phyloP scores from a whole-genome alignment of 92 coral and sea anemone genomes.

The Actinernus sp. region DNA sequence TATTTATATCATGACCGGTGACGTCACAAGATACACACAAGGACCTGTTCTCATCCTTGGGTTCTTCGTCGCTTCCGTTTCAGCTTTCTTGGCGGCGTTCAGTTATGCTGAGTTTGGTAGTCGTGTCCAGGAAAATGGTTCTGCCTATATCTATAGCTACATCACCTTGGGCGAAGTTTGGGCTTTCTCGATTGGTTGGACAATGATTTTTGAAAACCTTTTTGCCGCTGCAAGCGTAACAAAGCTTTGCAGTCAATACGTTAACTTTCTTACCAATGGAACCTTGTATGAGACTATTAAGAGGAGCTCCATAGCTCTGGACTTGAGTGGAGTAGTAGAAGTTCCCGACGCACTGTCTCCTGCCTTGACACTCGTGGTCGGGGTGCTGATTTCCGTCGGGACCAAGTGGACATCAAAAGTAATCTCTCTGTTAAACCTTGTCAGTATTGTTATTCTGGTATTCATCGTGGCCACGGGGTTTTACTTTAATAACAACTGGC shows the following conservation, averaged over 20 bases:
- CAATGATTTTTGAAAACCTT: constrained; percentile 31
- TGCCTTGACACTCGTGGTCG: constrained; percentile 5
- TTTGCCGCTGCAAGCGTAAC: constrained; percentile 39
- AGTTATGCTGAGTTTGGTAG: constrained; percentile 77
- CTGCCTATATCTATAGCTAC: constrained; percentile 61
- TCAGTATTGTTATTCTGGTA: constrained; percentile 1
- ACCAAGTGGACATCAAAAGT: constrained; percentile 6
- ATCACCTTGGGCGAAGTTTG: constrained; percentile 69
- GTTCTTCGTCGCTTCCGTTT: constrained; percentile 37
- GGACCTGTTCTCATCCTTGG: constrained; percentile 63
- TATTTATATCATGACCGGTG: constrained; percentile 53
- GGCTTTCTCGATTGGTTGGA: constrained; percentile 76
- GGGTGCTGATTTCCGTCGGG: constrained; percentile 14
- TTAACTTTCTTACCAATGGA: constrained; percentile 35
- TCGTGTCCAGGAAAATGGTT: constrained; percentile 64
- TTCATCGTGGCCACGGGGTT: constrained; percentile 18
- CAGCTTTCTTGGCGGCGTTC: constrained; percentile 33
- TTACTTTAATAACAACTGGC: background rate
- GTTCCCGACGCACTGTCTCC: constrained; percentile 43
- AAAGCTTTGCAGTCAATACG: constrained; percentile 60
- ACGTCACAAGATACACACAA: constrained; percentile 37
- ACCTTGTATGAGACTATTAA: constrained; percentile 1
- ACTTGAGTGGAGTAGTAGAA: constrained; percentile 6
- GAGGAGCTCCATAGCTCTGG: constrained; percentile 1
- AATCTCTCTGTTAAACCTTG: background rate